phyloP scores from a whole-genome alignment of 2,113 vertebrate genomes.

The Pedetes capensis region DNA sequence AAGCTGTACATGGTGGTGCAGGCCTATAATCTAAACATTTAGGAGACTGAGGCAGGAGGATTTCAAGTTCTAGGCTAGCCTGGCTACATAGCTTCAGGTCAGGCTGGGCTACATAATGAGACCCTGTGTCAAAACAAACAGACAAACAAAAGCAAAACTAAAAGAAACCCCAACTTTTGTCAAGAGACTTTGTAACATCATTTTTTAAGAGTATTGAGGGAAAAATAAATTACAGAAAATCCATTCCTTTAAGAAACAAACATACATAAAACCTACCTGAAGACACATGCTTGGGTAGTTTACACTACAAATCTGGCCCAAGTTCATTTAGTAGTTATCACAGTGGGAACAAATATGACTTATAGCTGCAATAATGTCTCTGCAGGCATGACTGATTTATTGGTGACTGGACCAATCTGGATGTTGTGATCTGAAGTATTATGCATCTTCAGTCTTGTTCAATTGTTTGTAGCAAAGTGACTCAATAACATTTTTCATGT shows the following conservation, averaged over 20 bases:
- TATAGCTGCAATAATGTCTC: conserved; percentile 55
- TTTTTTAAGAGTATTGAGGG: conserved; percentile 50
- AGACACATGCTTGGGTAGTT: conserved; percentile 17
- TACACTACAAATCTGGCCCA: conserved; percentile 41
- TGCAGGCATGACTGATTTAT: conserved; percentile 67
- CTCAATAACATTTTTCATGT: conserved; percentile 65
- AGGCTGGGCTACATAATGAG: too few species aligned
- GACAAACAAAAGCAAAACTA: too few species aligned
- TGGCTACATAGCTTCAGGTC: too few species aligned
- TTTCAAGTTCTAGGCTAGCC: too few species aligned
- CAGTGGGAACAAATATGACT: conserved; percentile 38
- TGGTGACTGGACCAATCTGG: conserved; percentile 68
- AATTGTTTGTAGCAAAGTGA: conserved; percentile 75
- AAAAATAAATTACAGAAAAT: conserved; percentile 51
- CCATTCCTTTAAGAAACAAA: too few species aligned
- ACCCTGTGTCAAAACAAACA: too few species aligned
- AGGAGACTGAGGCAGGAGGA: too few species aligned
- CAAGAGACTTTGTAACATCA: neutral
- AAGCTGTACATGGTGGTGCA: too few species aligned
- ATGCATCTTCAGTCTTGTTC: conserved; percentile 78
- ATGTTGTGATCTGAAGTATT: conserved; percentile 78
- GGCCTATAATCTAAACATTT: too few species aligned
- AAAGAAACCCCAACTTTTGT: too few species aligned
- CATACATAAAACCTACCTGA: too few species aligned
- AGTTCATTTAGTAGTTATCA: conserved; percentile 55